Evolutionary conservation across 2,113 vertebrate species (phyloP).

Genomic region (Acinonyx jubatus): DNA sequence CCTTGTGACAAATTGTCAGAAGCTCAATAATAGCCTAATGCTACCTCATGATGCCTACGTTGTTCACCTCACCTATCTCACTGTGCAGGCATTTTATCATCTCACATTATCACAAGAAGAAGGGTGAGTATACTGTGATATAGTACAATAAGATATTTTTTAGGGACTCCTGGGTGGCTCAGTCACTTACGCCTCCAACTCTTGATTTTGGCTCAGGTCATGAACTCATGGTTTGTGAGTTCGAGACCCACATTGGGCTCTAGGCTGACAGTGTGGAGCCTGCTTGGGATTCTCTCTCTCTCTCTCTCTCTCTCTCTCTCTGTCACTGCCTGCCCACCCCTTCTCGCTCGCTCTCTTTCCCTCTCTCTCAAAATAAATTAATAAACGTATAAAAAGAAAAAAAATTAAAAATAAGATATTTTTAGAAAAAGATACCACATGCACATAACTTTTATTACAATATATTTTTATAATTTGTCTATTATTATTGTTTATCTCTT

Average conservation of each 20-base stretch:
- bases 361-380: too few species aligned
- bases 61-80: neutral
- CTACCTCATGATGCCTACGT: neutral
- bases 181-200: too few species aligned
- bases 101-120: neutral
- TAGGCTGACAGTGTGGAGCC: too few species aligned
- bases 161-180: too few species aligned
- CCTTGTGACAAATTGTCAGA: neutral
- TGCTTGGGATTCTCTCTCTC: too few species aligned
- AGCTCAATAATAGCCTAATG: neutral
- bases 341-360: too few species aligned
- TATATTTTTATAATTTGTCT: neutral
- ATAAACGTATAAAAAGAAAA: too few species aligned
- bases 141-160: neutral
- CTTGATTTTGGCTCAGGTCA: too few species aligned
- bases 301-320: too few species aligned
- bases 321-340: too few species aligned
- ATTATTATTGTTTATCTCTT: neutral
- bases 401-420: neutral
- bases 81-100: neutral
- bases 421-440: neutral
- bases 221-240: too few species aligned
- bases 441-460: neutral
- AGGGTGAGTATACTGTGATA: neutral
- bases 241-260: too few species aligned